Evolutionary conservation across 2,888 invertebrate species (phyloP).

Genomic region (Idaea dimidiata): DNA sequence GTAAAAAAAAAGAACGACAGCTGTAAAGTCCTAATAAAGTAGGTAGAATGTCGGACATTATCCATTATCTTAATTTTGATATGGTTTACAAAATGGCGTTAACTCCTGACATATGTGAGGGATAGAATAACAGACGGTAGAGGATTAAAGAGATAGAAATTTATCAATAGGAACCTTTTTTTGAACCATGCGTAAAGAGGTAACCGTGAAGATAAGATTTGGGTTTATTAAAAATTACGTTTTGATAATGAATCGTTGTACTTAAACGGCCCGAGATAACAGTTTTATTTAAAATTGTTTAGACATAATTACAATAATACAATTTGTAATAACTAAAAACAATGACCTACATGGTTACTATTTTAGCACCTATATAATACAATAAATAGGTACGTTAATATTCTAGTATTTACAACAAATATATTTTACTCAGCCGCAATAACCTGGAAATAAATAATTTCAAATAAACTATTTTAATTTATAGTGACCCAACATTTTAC

Average conservation of each 20-base stretch:
- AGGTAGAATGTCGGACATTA: slow-evolving; percentile 68
- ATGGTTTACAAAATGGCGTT: slow-evolving; percentile 75
- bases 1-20: slow-evolving; percentile 60
- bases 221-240: not conserved
- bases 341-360: not conserved
- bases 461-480: no score
- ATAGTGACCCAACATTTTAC: no score
- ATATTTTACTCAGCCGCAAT: no score
- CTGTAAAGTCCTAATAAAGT: slow-evolving; percentile 67
- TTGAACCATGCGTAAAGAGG: slow-evolving; percentile 20
- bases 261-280: slow-evolving; percentile 18
- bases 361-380: no score
- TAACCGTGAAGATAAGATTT: not conserved
- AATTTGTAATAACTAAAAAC: not conserved
- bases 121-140: slow-evolving; percentile 34
- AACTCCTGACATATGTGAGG: slow-evolving; percentile 68
- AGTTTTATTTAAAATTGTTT: not conserved
- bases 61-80: slow-evolving; percentile 79
- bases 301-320: not conserved
- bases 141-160: slow-evolving; percentile 43
- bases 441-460: no score
- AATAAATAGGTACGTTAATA: no score
- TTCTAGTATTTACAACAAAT: no score
- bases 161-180: slow-evolving; percentile 33
- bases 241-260: slow-evolving; percentile 2